These are phyloP conservation scores for Trissolcus brochymenae DNA, from an alignment of 2,888 invertebrate genomes.

Conservation along the genomic window DNA sequence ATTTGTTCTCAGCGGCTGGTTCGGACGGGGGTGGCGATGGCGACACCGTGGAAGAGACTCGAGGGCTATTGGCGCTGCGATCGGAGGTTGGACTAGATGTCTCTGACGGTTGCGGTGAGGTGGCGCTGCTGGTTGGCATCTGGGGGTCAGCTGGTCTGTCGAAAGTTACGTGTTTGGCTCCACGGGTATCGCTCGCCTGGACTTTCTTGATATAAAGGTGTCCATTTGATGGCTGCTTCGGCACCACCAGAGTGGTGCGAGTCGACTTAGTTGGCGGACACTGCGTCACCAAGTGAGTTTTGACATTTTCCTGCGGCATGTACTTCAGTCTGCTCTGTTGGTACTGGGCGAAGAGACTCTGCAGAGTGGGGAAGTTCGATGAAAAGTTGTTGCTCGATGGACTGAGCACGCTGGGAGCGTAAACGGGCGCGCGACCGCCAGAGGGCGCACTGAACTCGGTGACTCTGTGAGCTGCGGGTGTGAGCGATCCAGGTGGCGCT, in stretches of 20 bases:
- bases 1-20: slow-evolving; percentile 51
- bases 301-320: slow-evolving; percentile 22
- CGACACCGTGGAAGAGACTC: slow-evolving; percentile 69
- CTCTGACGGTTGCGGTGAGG: slow-evolving; percentile 33
- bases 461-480: slow-evolving; percentile 68
- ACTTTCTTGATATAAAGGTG: slow-evolving; percentile 38
- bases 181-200: slow-evolving; percentile 18
- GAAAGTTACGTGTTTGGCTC: slow-evolving; percentile 28
- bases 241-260: slow-evolving; percentile 67
- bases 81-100: slow-evolving; percentile 37
- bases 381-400: slow-evolving; percentile 50
- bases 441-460: slow-evolving; percentile 62
- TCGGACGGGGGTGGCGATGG: slow-evolving; percentile 65
- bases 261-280: slow-evolving; percentile 69
- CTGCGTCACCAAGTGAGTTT: slow-evolving; percentile 67
- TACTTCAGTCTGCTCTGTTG: slow-evolving; percentile 35
- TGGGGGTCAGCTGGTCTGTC: slow-evolving; percentile 31
- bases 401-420: slow-evolving; percentile 64
- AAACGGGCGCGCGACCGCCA: slow-evolving; percentile 65
- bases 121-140: slow-evolving; percentile 18
- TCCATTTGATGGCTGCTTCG: slow-evolving; percentile 62
- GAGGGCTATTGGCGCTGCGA: slow-evolving; percentile 65
- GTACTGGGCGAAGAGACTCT: slow-evolving; percentile 63
- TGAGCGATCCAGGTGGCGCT: slow-evolving; percentile 69
- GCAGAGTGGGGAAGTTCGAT: slow-evolving; percentile 61